These are phyloP conservation scores for Bibio marci DNA, from an alignment of 2,888 invertebrate genomes.

Conservation along the genomic window DNA sequence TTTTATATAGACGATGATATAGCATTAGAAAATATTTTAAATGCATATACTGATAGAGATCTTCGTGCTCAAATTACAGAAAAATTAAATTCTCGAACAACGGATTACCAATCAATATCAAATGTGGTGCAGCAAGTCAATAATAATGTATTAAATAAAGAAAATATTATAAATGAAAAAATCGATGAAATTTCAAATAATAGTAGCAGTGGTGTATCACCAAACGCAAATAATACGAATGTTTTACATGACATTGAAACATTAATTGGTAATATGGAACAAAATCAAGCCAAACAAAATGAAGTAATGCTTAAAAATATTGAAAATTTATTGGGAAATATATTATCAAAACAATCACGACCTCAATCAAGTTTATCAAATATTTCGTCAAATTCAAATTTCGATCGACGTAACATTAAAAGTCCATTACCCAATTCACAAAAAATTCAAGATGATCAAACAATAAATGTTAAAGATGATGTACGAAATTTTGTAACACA, in stretches of 20 bases:
- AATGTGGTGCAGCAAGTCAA: too few species aligned
- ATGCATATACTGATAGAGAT: too few species aligned
- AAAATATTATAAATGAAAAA: too few species aligned
- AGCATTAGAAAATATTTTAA: too few species aligned
- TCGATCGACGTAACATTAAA: slow-evolving; percentile 23
- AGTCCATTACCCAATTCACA: slow-evolving; percentile 21
- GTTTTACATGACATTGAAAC: slow-evolving; percentile 28
- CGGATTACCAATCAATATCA: too few species aligned
- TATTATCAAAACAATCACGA: slow-evolving; percentile 12
- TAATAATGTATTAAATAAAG: too few species aligned
- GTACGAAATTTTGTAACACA: slow-evolving; percentile 27
- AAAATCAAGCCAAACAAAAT: slow-evolving; percentile 26
- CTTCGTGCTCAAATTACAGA: too few species aligned
- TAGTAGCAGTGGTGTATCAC: too few species aligned
- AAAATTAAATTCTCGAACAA: too few species aligned
- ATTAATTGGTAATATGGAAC: slow-evolving; percentile 29
- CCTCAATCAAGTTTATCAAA: slow-evolving; percentile 12
- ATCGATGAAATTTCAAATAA: too few species aligned
- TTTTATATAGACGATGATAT: too few species aligned
- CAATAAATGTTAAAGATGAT: slow-evolving; percentile 16
- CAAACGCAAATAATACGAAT: slow-evolving; percentile 15
- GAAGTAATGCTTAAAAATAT: slow-evolving; percentile 22
- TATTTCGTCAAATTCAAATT: slow-evolving; percentile 7
- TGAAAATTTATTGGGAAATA: slow-evolving; percentile 22
- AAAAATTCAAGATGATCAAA: slow-evolving; percentile 2